phyloP scores from a whole-genome alignment of 2,888 invertebrate genomes.

The Drosophila anomalata region DNA sequence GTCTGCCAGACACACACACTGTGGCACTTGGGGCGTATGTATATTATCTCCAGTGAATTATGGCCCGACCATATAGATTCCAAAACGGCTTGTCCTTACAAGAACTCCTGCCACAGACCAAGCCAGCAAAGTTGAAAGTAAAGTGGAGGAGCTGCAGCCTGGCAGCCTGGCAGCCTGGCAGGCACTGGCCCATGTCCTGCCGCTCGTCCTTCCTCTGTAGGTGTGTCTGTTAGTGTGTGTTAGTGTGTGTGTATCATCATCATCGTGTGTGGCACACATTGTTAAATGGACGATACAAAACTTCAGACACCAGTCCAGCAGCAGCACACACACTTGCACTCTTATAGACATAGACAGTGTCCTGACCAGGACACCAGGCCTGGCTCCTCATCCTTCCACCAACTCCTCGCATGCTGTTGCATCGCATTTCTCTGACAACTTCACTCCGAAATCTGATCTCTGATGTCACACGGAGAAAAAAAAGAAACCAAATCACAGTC shows the following conservation, averaged over 20 bases:
- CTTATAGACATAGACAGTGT: slow-evolving; percentile 33
- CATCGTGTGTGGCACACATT: slow-evolving; percentile 73
- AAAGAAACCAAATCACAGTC: no score
- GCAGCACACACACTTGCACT: slow-evolving; percentile 9
- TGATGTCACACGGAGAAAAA: slow-evolving; percentile 7
- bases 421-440: slow-evolving; percentile 35
- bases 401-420: slow-evolving; percentile 39
- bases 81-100: slow-evolving; percentile 74
- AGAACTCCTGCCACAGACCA: slow-evolving; percentile 37
- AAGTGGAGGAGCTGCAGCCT: slow-evolving; percentile 20
- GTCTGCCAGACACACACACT: slow-evolving; percentile 23
- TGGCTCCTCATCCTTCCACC: slow-evolving; percentile 2
- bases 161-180: background rate
- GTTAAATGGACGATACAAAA: slow-evolving; percentile 79
- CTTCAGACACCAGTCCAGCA: slow-evolving; percentile 54
- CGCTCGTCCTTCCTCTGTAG: slow-evolving; percentile 6
- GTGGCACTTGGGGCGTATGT: slow-evolving; percentile 52
- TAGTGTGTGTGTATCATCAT: slow-evolving; percentile 41
- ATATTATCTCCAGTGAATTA: slow-evolving; percentile 81
- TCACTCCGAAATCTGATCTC: slow-evolving; percentile 43
- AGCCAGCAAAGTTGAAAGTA: slow-evolving; percentile 8
- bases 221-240: slow-evolving; percentile 3
- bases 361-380: slow-evolving; percentile 28
- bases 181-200: slow-evolving; percentile 50
- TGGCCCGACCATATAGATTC: slow-evolving; percentile 74